Evolutionary conservation across 2,113 vertebrate species (phyloP), one percentile per base, ranked within the genome.

Genomic region (Lagenorhynchus albirostris): DNA sequence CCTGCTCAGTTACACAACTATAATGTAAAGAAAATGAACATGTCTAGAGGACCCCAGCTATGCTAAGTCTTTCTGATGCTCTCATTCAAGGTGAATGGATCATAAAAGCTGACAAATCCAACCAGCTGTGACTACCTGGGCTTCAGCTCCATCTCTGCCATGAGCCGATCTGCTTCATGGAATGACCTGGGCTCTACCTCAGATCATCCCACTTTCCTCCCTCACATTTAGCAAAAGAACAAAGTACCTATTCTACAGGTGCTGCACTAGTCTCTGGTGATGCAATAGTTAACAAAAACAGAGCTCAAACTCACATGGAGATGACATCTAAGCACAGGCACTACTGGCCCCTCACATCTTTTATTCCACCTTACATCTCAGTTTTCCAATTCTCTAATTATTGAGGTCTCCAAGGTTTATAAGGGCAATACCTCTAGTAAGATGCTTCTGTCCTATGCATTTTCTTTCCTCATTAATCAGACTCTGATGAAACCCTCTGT

Each of bases 391-490:
- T 62, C 44, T 95, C 17, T 85, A 55, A 44, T 85, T 90, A 38
- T 36, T 8, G 25, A 83, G 44, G 14, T 50, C 53, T 91, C 53
- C 0, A 33, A 91, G 60, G 91, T 68, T 91, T 94, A 67, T 18
- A 9, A 87, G 4, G 18, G 33, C 67, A 38, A 67, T 68, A 47
- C 15, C 53, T 93, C 76, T 84, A 17, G 62, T 38, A 47, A 67
- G 25, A 55, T 55, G 62, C 21, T 92, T 81, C 47, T 7, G 3
- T 70, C 55, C 63, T 70, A 36, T 3, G 23, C 38, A 71, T 80
- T 95, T 96, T 81, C n/a, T 89, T 82, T 71, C 53, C 18, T 90
- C 31, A 29, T 84, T 81, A 90, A 65, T 89, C 44, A 94, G 58
- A 65, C 71, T 85, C 23, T 80, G 91, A 91, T 65, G 31, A 96